Evolutionary conservation across 2,888 invertebrate genomes (phyloP), one percentile per base, ranked within the genome.

Genomic region (Colletes collaris): DNA sequence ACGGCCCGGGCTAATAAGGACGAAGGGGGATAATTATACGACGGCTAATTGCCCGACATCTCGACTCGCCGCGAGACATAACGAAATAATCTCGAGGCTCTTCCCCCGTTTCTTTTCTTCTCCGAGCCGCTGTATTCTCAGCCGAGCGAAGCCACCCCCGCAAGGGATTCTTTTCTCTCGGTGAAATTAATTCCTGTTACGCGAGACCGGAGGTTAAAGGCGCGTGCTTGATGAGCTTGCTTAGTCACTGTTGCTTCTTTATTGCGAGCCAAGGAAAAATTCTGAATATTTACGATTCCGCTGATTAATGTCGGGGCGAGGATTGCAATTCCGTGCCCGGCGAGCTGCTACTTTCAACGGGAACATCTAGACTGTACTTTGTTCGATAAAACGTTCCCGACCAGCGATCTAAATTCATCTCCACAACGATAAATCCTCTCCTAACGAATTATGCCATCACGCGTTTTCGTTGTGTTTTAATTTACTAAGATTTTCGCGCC

Each of bases 31-130:
- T 89, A 90, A 90, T 90, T 90, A 88, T 86, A 87, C 87, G 86
- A 88, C 76, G 83, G 85, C 87, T 89, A 90, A 90, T 90, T 89
- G 89, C 86, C 81, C 84, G 77, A 76, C 83, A 81, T 82, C 88
- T 77, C 75, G 75, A 62, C 84, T 83, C 78, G 83, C 84, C 83
- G 79, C 83, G 81, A 84, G 87, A 87, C 82, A 84, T 85, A 89
- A 89, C 86, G 82, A 87, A 89, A 88, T 89, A 88, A 89, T 89
- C 85, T 82, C 75, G 77, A 75, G 68, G 49, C 73, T 70, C 72
- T 58, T 37, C 10, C 35, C 35, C 13, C 52, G 59, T 3, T 76
- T 63, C 68, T 75, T 75, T 76, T 73, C 58, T 78, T 75, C 49
- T 11, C 40, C 50, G 65, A 11, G 56, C 50, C 56, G 37, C 66